Conservation (phyloP, 2,113 vertebrate genomes). For the Cyprinus carpio region DNA sequence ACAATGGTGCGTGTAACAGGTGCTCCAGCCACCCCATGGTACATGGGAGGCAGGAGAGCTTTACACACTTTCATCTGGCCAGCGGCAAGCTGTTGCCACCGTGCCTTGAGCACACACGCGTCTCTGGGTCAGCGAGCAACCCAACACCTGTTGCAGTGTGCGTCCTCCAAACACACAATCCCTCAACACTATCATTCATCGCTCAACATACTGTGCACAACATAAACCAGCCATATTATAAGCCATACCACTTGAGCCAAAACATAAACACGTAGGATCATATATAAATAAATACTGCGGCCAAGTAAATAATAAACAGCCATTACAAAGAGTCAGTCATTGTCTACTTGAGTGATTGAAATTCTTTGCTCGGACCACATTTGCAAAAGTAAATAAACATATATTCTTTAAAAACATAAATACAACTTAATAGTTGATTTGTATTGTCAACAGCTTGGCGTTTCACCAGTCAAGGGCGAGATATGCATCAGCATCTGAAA, state of each 20-base stretch:
- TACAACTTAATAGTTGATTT: slow-evolving; percentile 32
- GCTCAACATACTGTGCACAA: slow-evolving; percentile 23
- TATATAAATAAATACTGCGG: slow-evolving; percentile 6
- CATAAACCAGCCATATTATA: slow-evolving; percentile 30
- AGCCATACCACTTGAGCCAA: slow-evolving; percentile 19
- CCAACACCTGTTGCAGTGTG: slow-evolving; percentile 56
- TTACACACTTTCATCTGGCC: slow-evolving; percentile 64
- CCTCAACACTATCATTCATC: slow-evolving; percentile 44
- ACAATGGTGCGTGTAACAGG: slow-evolving; percentile 67
- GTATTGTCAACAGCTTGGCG: slow-evolving; percentile 29
- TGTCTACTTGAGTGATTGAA: not conserved
- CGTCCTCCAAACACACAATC: slow-evolving; percentile 45
- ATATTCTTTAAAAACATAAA: not conserved
- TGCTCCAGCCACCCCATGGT: slow-evolving; percentile 61
- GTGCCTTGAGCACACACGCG: slow-evolving; percentile 35
- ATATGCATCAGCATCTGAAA: slow-evolving; percentile 16
- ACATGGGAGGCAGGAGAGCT: slow-evolving; percentile 68
- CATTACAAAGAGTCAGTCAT: not conserved
- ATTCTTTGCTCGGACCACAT: not conserved
- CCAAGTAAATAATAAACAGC: slow-evolving; percentile 27
- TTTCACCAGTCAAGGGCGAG: not conserved
- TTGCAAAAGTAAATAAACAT: not conserved
- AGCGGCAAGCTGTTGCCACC: slow-evolving; percentile 50
- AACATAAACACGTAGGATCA: slow-evolving; percentile 4
- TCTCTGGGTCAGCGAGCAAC: slow-evolving; percentile 19